Base-by-base conservation (phyloP, 2,888 invertebrate genomes). In the Ochropacha duplaris region DNA sequence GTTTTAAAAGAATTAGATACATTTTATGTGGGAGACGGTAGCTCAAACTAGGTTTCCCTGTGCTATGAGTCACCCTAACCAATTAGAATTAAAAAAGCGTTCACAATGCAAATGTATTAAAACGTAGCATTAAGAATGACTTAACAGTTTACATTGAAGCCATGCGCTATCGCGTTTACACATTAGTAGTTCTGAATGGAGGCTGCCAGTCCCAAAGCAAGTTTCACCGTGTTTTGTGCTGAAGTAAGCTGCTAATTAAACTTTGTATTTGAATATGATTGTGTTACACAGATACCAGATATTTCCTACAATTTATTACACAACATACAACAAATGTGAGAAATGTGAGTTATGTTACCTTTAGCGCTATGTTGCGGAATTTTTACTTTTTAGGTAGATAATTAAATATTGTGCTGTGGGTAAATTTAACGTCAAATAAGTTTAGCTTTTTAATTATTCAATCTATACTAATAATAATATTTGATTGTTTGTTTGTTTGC, bases 231-330 rank as follows among this genome's bases (percentile, higher is more conserved):
- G 68, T 71, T 72, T 74, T 75, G 71, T 74, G 56, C 69, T 65
- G 74, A 77, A 81, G 77, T 76, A 77, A 77, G 71, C 69, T 70
- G 71, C 76, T 86, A 83, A 87, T 86, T 86, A 85, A 84, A 85
- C 72, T 82, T 78, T 68, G 66, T 69, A 78, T 73, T 79, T 77
- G 71, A 73, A 71, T 73, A 71, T 76, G 76, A 72, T 75, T 72
- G 64, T 36, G 14, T 6, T 16, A n/a, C n/a, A 36, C 9, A 44
- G 44, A 16, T 8, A n/a, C 16, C n/a, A 39, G 19, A 2, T 9
- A 19, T 19, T 9, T 44, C 19, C 6, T 19, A 9, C 1, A 44
- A 44, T 44, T 16, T 19, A 44, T 36, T 6, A n/a, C 36, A 6
- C 31, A 36, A 36, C n/a, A n/a, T n/a, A 36, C 1, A 2, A 4